These are phyloP conservation scores for Operophtera brumata DNA, from an alignment of 2,888 invertebrate species.

Conservation along the genomic window DNA sequence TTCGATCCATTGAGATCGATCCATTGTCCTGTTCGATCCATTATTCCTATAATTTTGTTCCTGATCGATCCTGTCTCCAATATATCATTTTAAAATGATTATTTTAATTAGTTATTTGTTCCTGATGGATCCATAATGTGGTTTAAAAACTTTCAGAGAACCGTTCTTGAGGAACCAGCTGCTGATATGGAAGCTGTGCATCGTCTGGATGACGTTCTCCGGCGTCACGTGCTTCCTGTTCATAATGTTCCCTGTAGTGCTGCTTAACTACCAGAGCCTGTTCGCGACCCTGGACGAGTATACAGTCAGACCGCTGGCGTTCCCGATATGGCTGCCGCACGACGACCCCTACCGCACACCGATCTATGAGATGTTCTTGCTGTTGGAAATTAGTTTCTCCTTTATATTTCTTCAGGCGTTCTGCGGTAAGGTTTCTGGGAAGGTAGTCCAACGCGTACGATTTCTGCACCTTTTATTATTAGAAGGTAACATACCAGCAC, in stretches of 20 bases:
- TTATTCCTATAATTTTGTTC: too few species aligned
- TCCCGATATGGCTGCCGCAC: conserved; percentile 60
- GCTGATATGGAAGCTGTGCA: conserved; percentile 55
- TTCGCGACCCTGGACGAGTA: conserved; percentile 52
- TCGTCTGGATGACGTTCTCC: conserved; percentile 45
- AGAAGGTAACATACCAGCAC: too few species aligned
- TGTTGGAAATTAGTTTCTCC: conserved; percentile 34
- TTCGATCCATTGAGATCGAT: too few species aligned
- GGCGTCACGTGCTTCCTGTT: conserved; percentile 34
- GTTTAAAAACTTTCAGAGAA: conserved; percentile 43
- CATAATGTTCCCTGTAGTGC: conserved; percentile 37
- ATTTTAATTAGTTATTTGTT: too few species aligned
- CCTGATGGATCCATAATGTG: too few species aligned
- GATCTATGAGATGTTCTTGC: conserved; percentile 58
- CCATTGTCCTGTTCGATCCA: too few species aligned
- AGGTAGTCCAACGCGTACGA: too few species aligned
- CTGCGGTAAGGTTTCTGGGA: conserved; percentile 45
- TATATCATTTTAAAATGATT: too few species aligned
- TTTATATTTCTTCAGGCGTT: conserved; percentile 46
- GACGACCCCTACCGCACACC: conserved; percentile 62
- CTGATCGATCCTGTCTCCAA: too few species aligned
- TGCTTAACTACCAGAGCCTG: conserved; percentile 49
- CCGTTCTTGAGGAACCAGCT: conserved; percentile 55
- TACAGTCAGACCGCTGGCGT: conserved; percentile 51
- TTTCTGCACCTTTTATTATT: too few species aligned